Conservation (phyloP, 37 sponge, comb jelly and placozoan species). For the Diacarnus erythraeanus region DNA sequence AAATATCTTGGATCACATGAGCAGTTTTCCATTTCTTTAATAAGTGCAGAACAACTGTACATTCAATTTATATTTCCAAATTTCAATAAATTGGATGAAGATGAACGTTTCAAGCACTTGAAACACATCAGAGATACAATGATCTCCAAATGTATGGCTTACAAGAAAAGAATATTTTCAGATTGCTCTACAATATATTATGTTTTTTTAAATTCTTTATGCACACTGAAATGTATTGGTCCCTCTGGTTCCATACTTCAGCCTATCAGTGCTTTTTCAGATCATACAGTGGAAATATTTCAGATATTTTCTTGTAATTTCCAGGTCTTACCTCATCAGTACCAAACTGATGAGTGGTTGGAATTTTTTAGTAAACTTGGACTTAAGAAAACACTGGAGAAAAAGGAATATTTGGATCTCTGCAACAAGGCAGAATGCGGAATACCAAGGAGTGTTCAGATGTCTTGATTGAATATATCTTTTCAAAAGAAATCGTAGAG, state of each 20-base stretch:
- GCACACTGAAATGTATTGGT: conserved; percentile 20
- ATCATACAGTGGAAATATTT: conserved; percentile 25
- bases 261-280: conserved; percentile 19
- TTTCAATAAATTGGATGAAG: conserved; percentile 26
- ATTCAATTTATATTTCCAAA: conserved; percentile 31
- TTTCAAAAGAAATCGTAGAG: conserved; percentile 8
- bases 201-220: conserved; percentile 8
- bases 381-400: not conserved
- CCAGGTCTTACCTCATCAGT: conserved; percentile 17
- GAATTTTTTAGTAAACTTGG: conserved; percentile 32
- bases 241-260: conserved; percentile 10
- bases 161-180: not conserved
- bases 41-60: conserved; percentile 32
- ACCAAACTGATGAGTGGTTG: conserved; percentile 20
- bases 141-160: too few species aligned
- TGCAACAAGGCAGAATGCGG: not conserved
- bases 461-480: conserved; percentile 28
- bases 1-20: not conserved
- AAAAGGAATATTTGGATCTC: conserved; percentile 26
- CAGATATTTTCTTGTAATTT: conserved; percentile 16
- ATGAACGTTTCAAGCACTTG: conserved; percentile 36
- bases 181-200: not conserved
- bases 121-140: conserved; percentile 47
- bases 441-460: not conserved
- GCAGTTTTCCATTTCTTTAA: conserved; percentile 1